Conservation (phyloP, 1,140 invertebrate genomes). For the Magallana angulata region DNA sequence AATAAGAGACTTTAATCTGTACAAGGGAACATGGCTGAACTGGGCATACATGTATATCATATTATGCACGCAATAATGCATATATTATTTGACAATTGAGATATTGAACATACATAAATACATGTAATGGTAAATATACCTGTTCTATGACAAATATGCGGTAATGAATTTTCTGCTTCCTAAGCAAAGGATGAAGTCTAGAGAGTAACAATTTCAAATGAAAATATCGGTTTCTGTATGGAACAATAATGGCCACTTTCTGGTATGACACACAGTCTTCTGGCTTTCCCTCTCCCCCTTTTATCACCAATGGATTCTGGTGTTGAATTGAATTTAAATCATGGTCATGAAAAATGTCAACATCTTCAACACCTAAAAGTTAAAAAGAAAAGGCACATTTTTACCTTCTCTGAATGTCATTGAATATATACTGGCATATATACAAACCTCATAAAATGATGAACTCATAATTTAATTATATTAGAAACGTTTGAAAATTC, state of each 20-base stretch:
- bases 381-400: conserved; percentile 22
- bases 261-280: conserved; percentile 86
- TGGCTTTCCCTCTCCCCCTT: conserved; percentile 88
- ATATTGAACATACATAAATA: not conserved
- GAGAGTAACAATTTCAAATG: conserved; percentile 75
- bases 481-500: too few relatives aligned
- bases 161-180: conserved; percentile 75
- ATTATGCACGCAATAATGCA: too few relatives aligned
- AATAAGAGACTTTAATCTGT: too few relatives aligned
- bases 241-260: conserved; percentile 79
- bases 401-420: not conserved
- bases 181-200: conserved; percentile 76
- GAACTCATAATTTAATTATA: not conserved
- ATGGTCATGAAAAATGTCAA: conserved; percentile 68
- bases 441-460: not conserved
- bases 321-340: conserved; percentile 57
- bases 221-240: conserved; percentile 79
- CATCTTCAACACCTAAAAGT: conserved; percentile 60
- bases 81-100: too few relatives aligned
- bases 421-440: not conserved
- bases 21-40: too few relatives aligned
- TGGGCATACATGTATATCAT: too few relatives aligned
- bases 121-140: conserved; percentile 61
- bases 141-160: conserved; percentile 77
- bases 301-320: conserved; percentile 62